Percentiles rank a stretch among this genome's conserved stretches.
phyloP scores from a whole-genome alignment of 2,888 invertebrate genomes.

The Yponomeuta cagnagella region DNA sequence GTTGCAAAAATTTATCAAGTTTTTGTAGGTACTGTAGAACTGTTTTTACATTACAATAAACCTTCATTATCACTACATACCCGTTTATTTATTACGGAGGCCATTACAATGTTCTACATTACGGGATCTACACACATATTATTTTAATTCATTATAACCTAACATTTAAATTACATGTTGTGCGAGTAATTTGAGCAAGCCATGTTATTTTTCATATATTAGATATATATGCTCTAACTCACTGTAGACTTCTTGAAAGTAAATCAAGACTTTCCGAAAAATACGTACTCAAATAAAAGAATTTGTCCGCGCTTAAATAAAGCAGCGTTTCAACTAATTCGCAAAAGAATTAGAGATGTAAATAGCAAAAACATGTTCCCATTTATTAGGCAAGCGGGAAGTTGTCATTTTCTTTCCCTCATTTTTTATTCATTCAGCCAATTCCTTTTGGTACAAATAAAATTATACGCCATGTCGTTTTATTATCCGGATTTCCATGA shows the following conservation, averaged over 20 bases:
- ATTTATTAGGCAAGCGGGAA: constrained; percentile 9
- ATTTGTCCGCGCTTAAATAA: background rate
- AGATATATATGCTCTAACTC: too few relatives aligned
- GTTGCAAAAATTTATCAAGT: too few relatives aligned
- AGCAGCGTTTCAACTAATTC: constrained; percentile 1
- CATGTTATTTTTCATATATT: too few relatives aligned
- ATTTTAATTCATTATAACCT: too few relatives aligned
- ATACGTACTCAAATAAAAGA: background rate
- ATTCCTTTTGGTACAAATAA: constrained; percentile 31
- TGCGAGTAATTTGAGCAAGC: too few relatives aligned
- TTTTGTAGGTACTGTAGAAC: too few relatives aligned
- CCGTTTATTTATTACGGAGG: too few relatives aligned
- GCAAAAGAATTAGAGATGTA: constrained; percentile 11
- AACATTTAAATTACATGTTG: too few relatives aligned
- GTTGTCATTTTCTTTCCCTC: constrained; percentile 22
- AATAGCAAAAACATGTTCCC: constrained; percentile 14
- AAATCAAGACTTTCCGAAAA: background rate
- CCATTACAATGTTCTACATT: too few relatives aligned
- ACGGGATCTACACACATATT: too few relatives aligned
- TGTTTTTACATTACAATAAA: too few relatives aligned
- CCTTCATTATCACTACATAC: too few relatives aligned
- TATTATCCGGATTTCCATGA: constrained; percentile 38
- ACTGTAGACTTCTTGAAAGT: background rate
- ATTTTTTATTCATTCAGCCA: constrained; percentile 42
- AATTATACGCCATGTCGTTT: constrained; percentile 44